Base-by-base conservation (phyloP, 2,113 vertebrate genomes). In the Amblyopsis rosae region DNA sequence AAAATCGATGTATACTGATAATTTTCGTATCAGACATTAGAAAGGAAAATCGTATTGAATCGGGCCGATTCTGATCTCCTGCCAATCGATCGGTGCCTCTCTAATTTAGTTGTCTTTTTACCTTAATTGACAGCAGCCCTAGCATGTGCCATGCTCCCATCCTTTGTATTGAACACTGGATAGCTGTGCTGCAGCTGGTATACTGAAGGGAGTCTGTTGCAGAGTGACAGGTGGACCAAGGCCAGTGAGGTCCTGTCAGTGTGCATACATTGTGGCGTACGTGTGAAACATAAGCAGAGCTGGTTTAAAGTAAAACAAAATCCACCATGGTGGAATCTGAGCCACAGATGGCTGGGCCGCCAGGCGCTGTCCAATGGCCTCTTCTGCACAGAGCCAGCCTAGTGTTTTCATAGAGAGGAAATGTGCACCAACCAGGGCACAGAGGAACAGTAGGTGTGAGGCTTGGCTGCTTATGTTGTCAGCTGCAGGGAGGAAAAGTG, bases 201-300 rank as follows among this genome's bases (percentile, higher is more conserved):
- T 59, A 19, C 57, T 12, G 4, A 6, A 12, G 32, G 57, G 57
- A 41, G 57, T 33, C 57, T 59, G 13, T 54, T 54, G 13, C 13
- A 54, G 51, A 54, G n/a, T 59, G 57, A 59, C 57, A 33, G 57
- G 57, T 62, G 41, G 48, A 13, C 32, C 12, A 54, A 49, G n/a
- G 33, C n/a, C 9, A 59, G 32, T 48, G 17, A 47, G 54, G 15
- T 41, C 47, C 19, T 13, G 54, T 67, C n/a, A 26, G 51, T 17
- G 55, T 4, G 9, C 9, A 51, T 3, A 16, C 11, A 61, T 59
- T 70, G 62, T 65, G 45, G 12, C 41, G 16, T 51, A 51, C 17
- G 46, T 58, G 32, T 57, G 45, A 19, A 26, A n/a, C 35, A 13
- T 33, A 45, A 15, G 32, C 15, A 41, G n/a, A 16, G 45, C 15